A percentile compares a stretch with the other conserved stretches of the same genome.
These are phyloP conservation scores for Gryllus bimaculatus DNA, from an alignment of 1,140 invertebrate species.

Conservation along the genomic window DNA sequence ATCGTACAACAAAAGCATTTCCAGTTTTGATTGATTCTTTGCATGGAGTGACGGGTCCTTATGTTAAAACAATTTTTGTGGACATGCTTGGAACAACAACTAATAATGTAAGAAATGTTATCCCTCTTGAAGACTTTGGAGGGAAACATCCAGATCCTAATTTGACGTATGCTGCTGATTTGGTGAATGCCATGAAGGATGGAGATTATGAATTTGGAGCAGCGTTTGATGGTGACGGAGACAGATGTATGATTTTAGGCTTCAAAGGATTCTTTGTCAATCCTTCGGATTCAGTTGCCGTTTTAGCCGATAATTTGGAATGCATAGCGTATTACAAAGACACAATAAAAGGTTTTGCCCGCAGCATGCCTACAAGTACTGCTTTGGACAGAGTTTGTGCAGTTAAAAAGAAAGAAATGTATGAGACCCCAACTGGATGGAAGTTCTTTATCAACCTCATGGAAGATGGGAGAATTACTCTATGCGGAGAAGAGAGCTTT, in stretches of 20 bases:
- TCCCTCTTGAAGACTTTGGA: constrained; percentile 88
- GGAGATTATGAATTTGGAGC: constrained; percentile 89
- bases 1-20: constrained; percentile 51
- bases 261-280: constrained; percentile 96
- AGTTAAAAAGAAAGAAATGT: constrained; percentile 60
- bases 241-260: constrained; percentile 96
- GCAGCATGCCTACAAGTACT: constrained; percentile 97
- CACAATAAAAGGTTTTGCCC: constrained; percentile 82
- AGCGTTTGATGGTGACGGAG: constrained; percentile 98
- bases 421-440: constrained; percentile 98
- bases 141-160: constrained; percentile 98
- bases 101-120: constrained; percentile 54
- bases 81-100: constrained; percentile 70
- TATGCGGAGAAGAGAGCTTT: constrained; percentile 99
- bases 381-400: constrained; percentile 67
- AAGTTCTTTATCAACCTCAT: constrained; percentile 98
- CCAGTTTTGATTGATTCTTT: constrained; percentile 87
- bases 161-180: constrained; percentile 87
- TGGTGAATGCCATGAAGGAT: constrained; percentile 67
- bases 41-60: constrained; percentile 96
- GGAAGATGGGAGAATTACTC: constrained; percentile 85
- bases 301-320: constrained; percentile 84
- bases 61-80: constrained; percentile 81
- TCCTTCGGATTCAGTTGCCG: constrained; percentile 93
- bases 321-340: constrained; percentile 91